Evolutionary conservation across 2,113 vertebrate species (phyloP).

Genomic region (Aphyosemion australe): DNA sequence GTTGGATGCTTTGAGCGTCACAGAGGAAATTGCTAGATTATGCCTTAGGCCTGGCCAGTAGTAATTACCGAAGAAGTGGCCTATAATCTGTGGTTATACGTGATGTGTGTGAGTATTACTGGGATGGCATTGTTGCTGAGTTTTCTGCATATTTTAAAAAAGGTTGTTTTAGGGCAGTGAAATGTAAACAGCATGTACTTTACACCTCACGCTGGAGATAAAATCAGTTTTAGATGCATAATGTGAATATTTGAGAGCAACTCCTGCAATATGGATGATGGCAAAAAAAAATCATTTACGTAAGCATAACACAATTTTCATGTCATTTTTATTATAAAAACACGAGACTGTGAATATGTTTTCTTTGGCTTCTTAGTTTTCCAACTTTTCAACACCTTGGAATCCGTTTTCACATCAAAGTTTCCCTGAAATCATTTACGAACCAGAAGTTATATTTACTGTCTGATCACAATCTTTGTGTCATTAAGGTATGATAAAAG

Average conservation of each 20-base stretch:
- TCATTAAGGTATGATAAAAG: constrained; percentile 38
- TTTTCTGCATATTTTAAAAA: constrained; percentile 47
- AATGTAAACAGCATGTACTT: constrained; percentile 16
- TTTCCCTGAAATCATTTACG: constrained; percentile 52
- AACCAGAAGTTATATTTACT: constrained; percentile 39
- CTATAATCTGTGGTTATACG: constrained; percentile 79
- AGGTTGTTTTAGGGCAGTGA: constrained; percentile 38
- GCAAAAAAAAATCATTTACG: not conserved
- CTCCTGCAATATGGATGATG: not conserved
- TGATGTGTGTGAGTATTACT: constrained; percentile 73
- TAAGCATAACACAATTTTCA: too few species aligned
- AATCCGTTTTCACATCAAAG: constrained; percentile 28
- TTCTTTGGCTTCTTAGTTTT: not conserved
- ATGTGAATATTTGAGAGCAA: not conserved
- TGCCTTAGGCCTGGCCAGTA: constrained; percentile 75
- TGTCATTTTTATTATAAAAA: too few species aligned
- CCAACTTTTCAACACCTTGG: constrained; percentile 7
- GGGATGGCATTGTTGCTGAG: constrained; percentile 60
- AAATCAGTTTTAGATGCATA: not conserved
- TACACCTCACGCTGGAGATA: constrained; percentile 35
- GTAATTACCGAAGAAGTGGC: constrained; percentile 79
- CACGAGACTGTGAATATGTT: not conserved
- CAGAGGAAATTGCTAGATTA: constrained; percentile 80
- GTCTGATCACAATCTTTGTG: constrained; percentile 36
- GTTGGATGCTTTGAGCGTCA: constrained; percentile 64